Evolutionary conservation across 2,888 invertebrate species (phyloP).

Genomic region (Tetragnatha montana): DNA sequence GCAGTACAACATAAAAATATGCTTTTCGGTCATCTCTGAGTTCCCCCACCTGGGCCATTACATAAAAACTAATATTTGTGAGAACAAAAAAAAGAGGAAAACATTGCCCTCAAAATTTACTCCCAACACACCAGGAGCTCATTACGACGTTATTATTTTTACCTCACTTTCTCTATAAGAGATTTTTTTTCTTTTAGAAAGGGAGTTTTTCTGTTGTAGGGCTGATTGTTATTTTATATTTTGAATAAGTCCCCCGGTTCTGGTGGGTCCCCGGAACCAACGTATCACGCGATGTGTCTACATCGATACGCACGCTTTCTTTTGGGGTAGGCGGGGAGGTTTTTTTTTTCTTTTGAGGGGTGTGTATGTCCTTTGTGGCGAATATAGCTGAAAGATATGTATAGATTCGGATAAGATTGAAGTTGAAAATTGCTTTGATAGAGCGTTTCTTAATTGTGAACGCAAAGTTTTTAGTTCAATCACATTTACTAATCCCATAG

Average conservation of each 20-base stretch:
- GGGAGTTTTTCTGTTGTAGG: not conserved
- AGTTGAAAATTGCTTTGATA: too few relatives aligned
- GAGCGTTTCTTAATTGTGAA: too few relatives aligned
- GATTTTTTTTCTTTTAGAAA: not conserved
- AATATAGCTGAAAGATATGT: too few relatives aligned
- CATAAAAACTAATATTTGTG: constrained; percentile 18
- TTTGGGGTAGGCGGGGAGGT: not conserved
- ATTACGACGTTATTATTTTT: constrained; percentile 16
- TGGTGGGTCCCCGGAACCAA: not conserved
- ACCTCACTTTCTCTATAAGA: not conserved
- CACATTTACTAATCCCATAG: too few relatives aligned
- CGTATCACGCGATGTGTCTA: constrained; percentile 40
- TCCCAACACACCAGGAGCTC: not conserved
- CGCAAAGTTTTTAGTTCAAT: too few relatives aligned
- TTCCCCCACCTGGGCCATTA: not conserved
- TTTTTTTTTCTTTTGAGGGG: not conserved
- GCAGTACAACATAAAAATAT: constrained; percentile 13
- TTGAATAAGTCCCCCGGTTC: constrained; percentile 46
- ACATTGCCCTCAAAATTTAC: constrained; percentile 15
- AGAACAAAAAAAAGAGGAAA: constrained; percentile 10
- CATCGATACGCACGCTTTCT: constrained; percentile 41
- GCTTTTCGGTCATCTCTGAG: constrained; percentile 10
- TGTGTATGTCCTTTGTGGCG: too few relatives aligned
- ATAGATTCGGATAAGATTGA: too few relatives aligned
- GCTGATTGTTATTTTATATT: constrained; percentile 30